Base-by-base conservation (phyloP, 2,888 invertebrate species). In the Caenorhabditis sp. region DNA sequence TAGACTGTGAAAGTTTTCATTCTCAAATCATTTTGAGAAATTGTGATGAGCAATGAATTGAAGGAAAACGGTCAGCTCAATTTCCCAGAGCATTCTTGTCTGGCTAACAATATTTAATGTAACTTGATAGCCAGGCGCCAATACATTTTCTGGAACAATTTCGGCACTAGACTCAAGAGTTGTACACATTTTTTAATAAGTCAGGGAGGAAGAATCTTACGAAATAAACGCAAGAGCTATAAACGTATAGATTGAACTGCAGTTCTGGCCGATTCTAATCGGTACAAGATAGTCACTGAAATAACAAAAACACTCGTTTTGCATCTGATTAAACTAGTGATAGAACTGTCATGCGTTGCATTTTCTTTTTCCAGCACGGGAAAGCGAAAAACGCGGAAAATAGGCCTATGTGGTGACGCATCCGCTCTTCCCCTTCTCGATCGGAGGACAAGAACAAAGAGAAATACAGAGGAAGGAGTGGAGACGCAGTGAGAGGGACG, bases 401-500 rank as follows among this genome's bases (percentile, higher is more conserved):
- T 26, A 74, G 24, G 38, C n/a, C 12, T 26, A 28, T 31, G 28
- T n/a, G 59, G 61, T 74, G 61, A 61, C 54, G 38, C 51, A 61
- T 61, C 51, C 54, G 63, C 31, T 28, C 74, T 19, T 63, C 74
- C 63, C 54, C 49, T 35, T 54, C 59, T 59, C 66, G 58, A 26
- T 49, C 59, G 26, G 26, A 14, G 38, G 47, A 22, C 64, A 54
- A 54, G 44, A 54, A 63, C 26, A 44, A 3, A 44, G 44, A 28
- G 41, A 64, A 64, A 41, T 28, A 44, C 22, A 31, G 31, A 49
- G 22, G 61, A 31, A 59, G 38, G 16, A 59, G 31, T 3, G 26
- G 61, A 73, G 35, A 41, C 73, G 61, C 61, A 73, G 73, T n/a
- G n/a, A 61, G 5, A 51, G 19, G n/a, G 35, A 35, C 16, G 35